Conservation (phyloP, 2,797 vertebrate genomes). For the Cygnus olor region DNA sequence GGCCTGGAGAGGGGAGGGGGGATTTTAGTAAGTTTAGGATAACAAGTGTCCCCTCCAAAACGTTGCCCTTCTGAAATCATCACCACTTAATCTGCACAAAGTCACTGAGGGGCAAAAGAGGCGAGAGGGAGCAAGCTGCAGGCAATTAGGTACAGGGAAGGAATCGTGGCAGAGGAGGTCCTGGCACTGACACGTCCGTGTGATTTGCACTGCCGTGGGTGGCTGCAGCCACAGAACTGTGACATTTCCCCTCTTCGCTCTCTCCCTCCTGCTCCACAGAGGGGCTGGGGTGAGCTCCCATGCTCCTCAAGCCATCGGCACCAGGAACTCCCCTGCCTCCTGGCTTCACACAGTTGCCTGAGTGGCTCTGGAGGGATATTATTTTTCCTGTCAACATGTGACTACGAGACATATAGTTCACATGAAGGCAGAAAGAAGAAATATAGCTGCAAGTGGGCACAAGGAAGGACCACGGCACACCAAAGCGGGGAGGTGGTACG, state of each 20-base stretch:
- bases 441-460: background rate
- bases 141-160: background rate
- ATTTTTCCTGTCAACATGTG: background rate
- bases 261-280: background rate
- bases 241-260: background rate
- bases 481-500: background rate
- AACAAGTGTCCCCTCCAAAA: background rate
- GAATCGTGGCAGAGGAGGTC: background rate
- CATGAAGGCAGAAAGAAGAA: background rate
- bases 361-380: background rate
- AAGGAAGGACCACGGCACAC: background rate
- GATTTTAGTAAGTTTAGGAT: background rate
- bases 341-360: rapidly evolving
- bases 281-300: rapidly evolving
- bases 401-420: background rate
- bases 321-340: background rate
- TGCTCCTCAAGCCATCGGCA: background rate
- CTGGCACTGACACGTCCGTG: background rate
- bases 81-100: background rate
- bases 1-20: background rate
- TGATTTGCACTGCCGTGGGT: background rate
- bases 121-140: background rate
- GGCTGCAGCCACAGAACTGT: background rate
- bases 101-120: rapidly evolving
- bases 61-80: background rate